These are phyloP conservation scores for Diorhabda elongata DNA, from an alignment of 1,140 invertebrate genomes.

Conservation along the genomic window DNA sequence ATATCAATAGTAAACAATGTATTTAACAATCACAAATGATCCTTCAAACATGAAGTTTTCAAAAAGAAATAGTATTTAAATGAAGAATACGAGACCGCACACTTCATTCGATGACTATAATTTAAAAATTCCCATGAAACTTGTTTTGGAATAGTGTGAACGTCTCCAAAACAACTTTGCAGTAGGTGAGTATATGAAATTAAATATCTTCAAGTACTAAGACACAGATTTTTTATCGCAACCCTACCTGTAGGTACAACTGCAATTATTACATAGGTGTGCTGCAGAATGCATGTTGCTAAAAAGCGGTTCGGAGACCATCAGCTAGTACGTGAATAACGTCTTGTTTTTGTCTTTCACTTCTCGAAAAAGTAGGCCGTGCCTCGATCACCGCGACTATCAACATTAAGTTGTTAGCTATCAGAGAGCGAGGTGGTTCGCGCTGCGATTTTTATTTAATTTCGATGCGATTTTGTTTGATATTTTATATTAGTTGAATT, in stretches of 20 bases:
- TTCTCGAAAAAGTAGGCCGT: constrained; percentile 3
- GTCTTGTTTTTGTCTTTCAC: constrained; percentile 14
- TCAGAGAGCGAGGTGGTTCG: constrained; percentile 24
- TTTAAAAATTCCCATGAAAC: no score
- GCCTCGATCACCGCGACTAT: constrained; percentile 1
- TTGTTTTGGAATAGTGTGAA: no score
- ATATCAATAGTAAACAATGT: no score
- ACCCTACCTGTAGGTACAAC: background rate
- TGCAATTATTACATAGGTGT: background rate
- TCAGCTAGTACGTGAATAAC: background rate
- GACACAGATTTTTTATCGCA: background rate
- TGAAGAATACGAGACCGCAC: no score
- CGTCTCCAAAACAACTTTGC: no score
- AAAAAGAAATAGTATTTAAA: no score
- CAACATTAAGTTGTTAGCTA: constrained; percentile 34
- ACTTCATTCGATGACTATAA: no score
- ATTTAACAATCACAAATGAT: no score
- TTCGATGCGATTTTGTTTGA: constrained; percentile 5
- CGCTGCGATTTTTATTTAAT: constrained; percentile 15
- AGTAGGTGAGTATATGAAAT: no score
- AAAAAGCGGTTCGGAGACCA: background rate
- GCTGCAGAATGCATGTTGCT: background rate
- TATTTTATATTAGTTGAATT: background rate
- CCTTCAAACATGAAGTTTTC: no score
- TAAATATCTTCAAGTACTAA: no score